These are phyloP conservation scores for Triplophysa dalaica DNA, from an alignment of 2,113 vertebrate species.

Conservation along the genomic window DNA sequence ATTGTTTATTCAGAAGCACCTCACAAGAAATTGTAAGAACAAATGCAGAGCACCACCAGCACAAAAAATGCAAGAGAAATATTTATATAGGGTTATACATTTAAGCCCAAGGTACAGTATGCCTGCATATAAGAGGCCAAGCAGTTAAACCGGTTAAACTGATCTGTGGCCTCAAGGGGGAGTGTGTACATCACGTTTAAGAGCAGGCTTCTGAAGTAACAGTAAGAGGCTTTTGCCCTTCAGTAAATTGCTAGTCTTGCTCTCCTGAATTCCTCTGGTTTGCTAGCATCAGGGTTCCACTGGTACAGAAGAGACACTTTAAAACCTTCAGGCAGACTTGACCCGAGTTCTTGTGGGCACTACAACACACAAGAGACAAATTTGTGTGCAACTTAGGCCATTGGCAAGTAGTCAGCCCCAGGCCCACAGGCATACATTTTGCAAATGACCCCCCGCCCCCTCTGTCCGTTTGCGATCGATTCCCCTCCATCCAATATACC, in stretches of 20 bases:
- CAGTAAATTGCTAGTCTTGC: background rate
- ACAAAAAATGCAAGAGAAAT: too few relatives aligned
- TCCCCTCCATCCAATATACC: too few relatives aligned
- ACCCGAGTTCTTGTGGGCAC: background rate
- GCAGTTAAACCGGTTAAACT: background rate
- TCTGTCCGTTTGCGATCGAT: too few relatives aligned
- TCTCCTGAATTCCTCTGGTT: background rate
- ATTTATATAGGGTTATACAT: too few relatives aligned
- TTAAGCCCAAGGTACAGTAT: too few relatives aligned
- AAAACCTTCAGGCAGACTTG: slow-evolving; percentile 8
- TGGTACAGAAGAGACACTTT: background rate
- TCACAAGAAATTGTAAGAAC: too few relatives aligned
- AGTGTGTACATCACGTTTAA: background rate
- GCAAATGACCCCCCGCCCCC: too few relatives aligned
- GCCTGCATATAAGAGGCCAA: too few relatives aligned
- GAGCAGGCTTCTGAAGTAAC: background rate
- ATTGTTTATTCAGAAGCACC: too few relatives aligned
- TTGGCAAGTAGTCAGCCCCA: too few relatives aligned
- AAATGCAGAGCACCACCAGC: too few relatives aligned
- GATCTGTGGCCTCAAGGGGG: slow-evolving; percentile 8
- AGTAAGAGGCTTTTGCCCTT: background rate
- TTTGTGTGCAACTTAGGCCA: background rate
- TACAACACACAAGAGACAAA: background rate
- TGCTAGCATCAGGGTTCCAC: background rate
- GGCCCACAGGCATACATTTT: too few relatives aligned